Evolutionary conservation across 1,140 invertebrate species (phyloP).

Genomic region (Pectinophora gossypiella): DNA sequence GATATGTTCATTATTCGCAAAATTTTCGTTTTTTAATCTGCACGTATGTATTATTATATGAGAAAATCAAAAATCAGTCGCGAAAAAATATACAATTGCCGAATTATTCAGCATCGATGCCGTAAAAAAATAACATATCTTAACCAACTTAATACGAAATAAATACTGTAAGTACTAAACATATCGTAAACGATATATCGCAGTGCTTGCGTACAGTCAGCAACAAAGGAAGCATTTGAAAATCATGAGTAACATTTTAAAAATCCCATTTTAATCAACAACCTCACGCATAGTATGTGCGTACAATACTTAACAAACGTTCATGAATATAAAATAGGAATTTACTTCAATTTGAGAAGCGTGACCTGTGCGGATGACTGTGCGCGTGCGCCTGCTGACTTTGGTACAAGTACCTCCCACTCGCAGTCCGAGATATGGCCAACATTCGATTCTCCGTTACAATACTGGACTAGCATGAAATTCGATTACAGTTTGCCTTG

Average conservation of each 20-base stretch:
- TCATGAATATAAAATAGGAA: too few species aligned
- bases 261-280: too few species aligned
- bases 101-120: constrained; percentile 15
- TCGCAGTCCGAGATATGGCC: constrained; percentile 53
- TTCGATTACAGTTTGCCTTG: constrained; percentile 47
- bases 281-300: too few species aligned
- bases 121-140: constrained; percentile 34
- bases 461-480: constrained; percentile 70
- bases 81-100: constrained; percentile 28
- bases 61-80: constrained; percentile 39
- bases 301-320: too few species aligned
- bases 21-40: too few species aligned
- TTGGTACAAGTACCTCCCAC: constrained; percentile 49
- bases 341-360: too few species aligned
- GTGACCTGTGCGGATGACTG: too few species aligned
- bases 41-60: constrained; percentile 2
- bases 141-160: constrained; percentile 60
- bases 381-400: constrained; percentile 24
- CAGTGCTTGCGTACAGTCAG: too few species aligned
- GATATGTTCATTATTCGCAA: too few species aligned
- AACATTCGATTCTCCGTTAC: constrained; percentile 58
- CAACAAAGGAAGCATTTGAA: too few species aligned
- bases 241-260: too few species aligned
- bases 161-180: constrained; percentile 73
- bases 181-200: constrained; percentile 31